A percentile compares a stretch with the other conserved stretches of the same genome.
Evolutionary conservation across 2,888 invertebrate genomes (phyloP).

Genomic region (Leucophora obtusa): DNA sequence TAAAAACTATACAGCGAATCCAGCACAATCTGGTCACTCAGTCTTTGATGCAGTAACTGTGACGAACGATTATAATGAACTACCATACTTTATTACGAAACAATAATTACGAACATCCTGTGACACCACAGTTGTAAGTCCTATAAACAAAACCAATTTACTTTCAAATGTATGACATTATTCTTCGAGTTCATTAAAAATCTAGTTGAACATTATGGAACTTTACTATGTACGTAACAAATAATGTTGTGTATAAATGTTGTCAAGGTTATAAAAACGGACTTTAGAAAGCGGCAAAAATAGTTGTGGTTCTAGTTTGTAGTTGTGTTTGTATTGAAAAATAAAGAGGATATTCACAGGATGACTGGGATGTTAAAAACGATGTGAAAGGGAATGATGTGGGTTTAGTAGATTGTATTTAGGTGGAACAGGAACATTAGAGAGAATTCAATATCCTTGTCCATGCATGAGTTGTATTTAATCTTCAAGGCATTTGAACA

Average conservation of each 20-base stretch:
- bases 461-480: too few species aligned
- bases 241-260: slow-evolving; percentile 39
- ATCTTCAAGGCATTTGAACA: too few species aligned
- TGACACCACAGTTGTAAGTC: slow-evolving; percentile 22
- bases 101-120: slow-evolving; percentile 30
- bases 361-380: not conserved
- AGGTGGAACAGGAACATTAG: too few species aligned
- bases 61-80: slow-evolving; percentile 40
- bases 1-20: not conserved
- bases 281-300: slow-evolving; percentile 43
- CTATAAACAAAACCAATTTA: slow-evolving; percentile 31
- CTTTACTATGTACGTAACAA: slow-evolving; percentile 4
- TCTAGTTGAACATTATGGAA: slow-evolving; percentile 50
- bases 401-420: too few species aligned
- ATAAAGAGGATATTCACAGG: slow-evolving; percentile 19
- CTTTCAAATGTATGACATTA: slow-evolving; percentile 41
- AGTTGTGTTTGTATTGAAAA: slow-evolving; percentile 14
- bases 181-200: slow-evolving; percentile 58
- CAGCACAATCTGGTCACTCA: slow-evolving; percentile 31
- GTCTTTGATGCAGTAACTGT: slow-evolving; percentile 14
- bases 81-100: slow-evolving; percentile 17
- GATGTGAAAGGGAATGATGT: too few species aligned
- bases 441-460: too few species aligned
- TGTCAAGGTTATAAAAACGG: slow-evolving; percentile 60
- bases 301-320: slow-evolving; percentile 6